phyloP scores from a whole-genome alignment of 2,113 vertebrate species.

The Regulus satrapa region DNA sequence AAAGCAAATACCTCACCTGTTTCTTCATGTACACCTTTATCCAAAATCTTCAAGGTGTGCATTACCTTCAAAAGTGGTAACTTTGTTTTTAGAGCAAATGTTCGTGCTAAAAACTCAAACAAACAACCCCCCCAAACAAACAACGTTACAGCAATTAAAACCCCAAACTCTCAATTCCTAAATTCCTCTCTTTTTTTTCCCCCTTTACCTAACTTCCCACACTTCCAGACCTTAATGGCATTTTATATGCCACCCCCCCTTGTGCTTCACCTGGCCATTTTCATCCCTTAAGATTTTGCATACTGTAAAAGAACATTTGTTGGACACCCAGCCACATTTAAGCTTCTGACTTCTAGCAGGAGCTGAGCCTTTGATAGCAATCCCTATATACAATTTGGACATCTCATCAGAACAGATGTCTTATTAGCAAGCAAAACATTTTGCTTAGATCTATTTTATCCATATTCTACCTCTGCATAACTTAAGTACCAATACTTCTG shows the following conservation, averaged over 20 bases:
- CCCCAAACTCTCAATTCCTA: background rate
- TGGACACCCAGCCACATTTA: background rate
- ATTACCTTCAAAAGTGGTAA: background rate
- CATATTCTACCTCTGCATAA: background rate
- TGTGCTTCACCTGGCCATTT: background rate
- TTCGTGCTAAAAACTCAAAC: rapidly evolving
- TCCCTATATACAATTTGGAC: background rate
- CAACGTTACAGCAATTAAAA: background rate
- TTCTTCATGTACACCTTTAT: background rate
- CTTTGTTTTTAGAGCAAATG: background rate
- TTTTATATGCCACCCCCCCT: background rate
- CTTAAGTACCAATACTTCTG: background rate
- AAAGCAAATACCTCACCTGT: background rate
- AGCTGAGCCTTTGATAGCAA: background rate
- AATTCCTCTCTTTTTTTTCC: background rate
- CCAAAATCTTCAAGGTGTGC: background rate
- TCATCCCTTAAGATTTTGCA: background rate
- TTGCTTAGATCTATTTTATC: background rate
- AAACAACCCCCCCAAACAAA: background rate
- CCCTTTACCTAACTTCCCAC: background rate
- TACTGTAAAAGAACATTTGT: background rate
- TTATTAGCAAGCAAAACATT: background rate
- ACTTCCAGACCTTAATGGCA: background rate
- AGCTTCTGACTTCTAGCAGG: background rate
- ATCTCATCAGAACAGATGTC: background rate